These are phyloP conservation scores for Dolichopus griseipennis DNA, from an alignment of 2,888 invertebrate genomes.

Conservation along the genomic window DNA sequence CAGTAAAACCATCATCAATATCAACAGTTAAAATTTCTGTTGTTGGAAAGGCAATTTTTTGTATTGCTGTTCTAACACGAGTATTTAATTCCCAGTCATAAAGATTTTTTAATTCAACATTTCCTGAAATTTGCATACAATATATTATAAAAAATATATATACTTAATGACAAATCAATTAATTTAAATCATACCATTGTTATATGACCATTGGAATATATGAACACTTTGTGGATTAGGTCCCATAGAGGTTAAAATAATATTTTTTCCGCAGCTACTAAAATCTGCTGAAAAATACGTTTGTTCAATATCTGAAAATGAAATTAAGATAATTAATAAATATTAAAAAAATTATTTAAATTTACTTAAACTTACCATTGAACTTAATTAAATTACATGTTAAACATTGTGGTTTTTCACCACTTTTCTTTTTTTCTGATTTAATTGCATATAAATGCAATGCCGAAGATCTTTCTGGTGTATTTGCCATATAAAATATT, in stretches of 20 bases:
- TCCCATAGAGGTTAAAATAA: slow-evolving; percentile 71
- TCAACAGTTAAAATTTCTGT: slow-evolving; percentile 54
- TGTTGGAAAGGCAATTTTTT: slow-evolving; percentile 48
- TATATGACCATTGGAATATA: slow-evolving; percentile 46
- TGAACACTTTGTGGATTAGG: slow-evolving; percentile 70
- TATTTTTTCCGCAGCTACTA: slow-evolving; percentile 57
- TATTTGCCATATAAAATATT: slow-evolving; percentile 78
- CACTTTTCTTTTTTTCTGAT: slow-evolving; percentile 38
- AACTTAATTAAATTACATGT: slow-evolving; percentile 54
- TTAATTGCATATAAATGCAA: slow-evolving; percentile 73
- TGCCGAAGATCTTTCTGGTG: slow-evolving; percentile 62
- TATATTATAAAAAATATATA: too few relatives aligned
- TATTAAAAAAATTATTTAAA: too few relatives aligned
- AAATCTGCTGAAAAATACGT: slow-evolving; percentile 50
- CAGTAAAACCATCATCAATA: slow-evolving; percentile 54
- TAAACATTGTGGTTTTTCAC: slow-evolving; percentile 53
- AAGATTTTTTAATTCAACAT: slow-evolving; percentile 31
- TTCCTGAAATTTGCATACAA: slow-evolving; percentile 25
- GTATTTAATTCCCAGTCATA: slow-evolving; percentile 61
- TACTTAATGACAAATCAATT: too few relatives aligned
- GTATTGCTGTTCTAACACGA: slow-evolving; percentile 46
- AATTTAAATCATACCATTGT: slow-evolving; percentile 27
- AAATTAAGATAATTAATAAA: neutral
- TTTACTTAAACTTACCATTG: slow-evolving; percentile 17
- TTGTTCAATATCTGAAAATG: slow-evolving; percentile 29